These are phyloP conservation scores for Temnothorax unifasciatus DNA, from an alignment of 2,888 invertebrate genomes.

Conservation along the genomic window DNA sequence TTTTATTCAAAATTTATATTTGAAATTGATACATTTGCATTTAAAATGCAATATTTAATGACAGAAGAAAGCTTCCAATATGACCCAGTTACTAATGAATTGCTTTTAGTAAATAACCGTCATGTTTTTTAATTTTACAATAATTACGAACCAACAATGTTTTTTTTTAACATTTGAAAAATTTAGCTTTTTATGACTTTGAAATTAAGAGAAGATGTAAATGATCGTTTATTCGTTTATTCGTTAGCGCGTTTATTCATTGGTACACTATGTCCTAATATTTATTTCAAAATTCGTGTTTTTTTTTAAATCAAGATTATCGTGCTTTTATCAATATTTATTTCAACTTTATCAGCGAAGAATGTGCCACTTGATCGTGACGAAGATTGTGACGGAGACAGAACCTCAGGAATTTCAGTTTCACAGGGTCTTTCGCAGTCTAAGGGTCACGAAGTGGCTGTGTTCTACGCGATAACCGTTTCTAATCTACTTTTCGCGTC, in stretches of 20 bases:
- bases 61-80: not conserved
- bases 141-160: not conserved
- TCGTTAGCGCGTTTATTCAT: not conserved
- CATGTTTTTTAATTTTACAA: slow-evolving; percentile 14
- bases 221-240: not conserved
- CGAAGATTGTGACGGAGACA: not conserved
- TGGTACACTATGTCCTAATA: not conserved
- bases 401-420: slow-evolving; percentile 33
- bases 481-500: slow-evolving; percentile 73
- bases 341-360: slow-evolving; percentile 32
- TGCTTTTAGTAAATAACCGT: not conserved
- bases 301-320: not conserved
- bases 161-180: not conserved
- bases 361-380: slow-evolving; percentile 21
- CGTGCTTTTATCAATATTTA: slow-evolving; percentile 20
- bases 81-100: slow-evolving; percentile 4
- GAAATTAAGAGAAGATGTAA: not conserved
- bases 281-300: not conserved
- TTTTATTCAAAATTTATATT: slow-evolving; percentile 2
- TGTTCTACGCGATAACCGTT: slow-evolving; percentile 61
- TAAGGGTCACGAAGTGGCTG: slow-evolving; percentile 47
- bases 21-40: not conserved
- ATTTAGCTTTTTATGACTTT: not conserved
- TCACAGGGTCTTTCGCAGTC: slow-evolving; percentile 19
- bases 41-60: slow-evolving; percentile 14